phyloP scores from a whole-genome alignment of 2,797 vertebrate genomes.

The Cossypha caffra region DNA sequence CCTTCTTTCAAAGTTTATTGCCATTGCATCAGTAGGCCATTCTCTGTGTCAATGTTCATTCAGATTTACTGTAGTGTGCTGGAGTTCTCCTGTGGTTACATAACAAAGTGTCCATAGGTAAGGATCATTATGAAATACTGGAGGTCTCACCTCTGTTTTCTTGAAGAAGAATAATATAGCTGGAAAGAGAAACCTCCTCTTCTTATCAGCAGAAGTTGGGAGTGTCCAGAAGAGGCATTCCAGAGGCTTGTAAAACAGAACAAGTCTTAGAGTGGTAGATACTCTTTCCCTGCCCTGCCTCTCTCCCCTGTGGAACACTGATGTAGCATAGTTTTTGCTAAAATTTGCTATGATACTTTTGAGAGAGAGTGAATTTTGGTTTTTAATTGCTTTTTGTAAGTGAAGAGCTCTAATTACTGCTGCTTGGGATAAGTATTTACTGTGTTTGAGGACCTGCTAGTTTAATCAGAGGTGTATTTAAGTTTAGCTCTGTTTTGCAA shows the following conservation, averaged over 20 bases:
- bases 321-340: not conserved
- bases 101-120: not conserved
- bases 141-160: not conserved
- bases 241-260: not conserved
- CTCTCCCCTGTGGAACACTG: not conserved
- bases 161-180: not conserved
- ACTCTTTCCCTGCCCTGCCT: not conserved
- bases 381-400: not conserved
- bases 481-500: not conserved
- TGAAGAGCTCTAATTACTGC: not conserved
- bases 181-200: not conserved
- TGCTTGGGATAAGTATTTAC: not conserved
- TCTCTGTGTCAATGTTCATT: not conserved
- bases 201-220: not conserved
- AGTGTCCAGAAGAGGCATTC: not conserved
- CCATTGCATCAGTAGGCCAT: not conserved
- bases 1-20: not conserved
- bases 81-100: rapidly evolving
- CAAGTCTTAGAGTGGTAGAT: not conserved
- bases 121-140: not conserved
- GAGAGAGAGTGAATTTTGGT: not conserved
- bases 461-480: not conserved
- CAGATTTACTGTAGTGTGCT: not conserved
- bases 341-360: not conserved
- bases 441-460: not conserved